A percentile compares a stretch with the other conserved stretches of the same genome.
Evolutionary conservation across 2,797 vertebrate species (phyloP).

Genomic region (Aeoliscus strigatus): DNA sequence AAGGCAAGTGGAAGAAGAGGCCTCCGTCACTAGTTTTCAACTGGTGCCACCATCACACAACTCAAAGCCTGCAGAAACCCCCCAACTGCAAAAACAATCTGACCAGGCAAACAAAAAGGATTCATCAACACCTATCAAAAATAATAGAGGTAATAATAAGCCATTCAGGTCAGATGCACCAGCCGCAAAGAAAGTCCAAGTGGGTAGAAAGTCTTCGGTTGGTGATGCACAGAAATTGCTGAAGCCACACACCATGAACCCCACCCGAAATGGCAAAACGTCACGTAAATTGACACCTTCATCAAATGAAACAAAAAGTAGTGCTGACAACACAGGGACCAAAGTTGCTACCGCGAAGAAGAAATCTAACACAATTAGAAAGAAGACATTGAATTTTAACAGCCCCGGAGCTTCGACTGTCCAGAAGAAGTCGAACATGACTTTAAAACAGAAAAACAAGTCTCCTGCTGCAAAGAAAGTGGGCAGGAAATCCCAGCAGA

Average conservation of each 20-base stretch:
- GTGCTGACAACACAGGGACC: slow-evolving; percentile 13
- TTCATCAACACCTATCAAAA: slow-evolving; percentile 9
- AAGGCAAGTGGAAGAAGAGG: slow-evolving; percentile 30
- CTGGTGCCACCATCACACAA: slow-evolving; percentile 63
- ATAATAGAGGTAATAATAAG: no score
- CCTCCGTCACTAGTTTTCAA: slow-evolving; percentile 61
- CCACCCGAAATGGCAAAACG: slow-evolving; percentile 12
- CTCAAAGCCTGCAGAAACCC: slow-evolving; percentile 10
- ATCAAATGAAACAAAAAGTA: slow-evolving; percentile 23
- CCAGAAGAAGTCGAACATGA: slow-evolving; percentile 13
- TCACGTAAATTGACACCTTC: slow-evolving; percentile 23
- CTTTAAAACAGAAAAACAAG: slow-evolving; percentile 16
- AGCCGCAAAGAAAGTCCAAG: slow-evolving; percentile 18
- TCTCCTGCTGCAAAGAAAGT: slow-evolving; percentile 24
- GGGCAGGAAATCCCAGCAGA: slow-evolving; percentile 29
- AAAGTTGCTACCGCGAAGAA: slow-evolving; percentile 18
- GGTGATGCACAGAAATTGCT: slow-evolving; percentile 28
- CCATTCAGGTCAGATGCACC: slow-evolving; percentile 37
- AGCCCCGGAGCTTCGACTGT: slow-evolving; percentile 11
- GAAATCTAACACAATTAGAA: slow-evolving; percentile 14
- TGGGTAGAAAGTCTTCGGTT: slow-evolving; percentile 2
- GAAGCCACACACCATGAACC: slow-evolving; percentile 13
- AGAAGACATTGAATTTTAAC: slow-evolving; percentile 7
- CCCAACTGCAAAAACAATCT: slow-evolving; percentile 29
- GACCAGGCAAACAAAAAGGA: slow-evolving; percentile 30